phyloP scores from a whole-genome alignment of 1,140 invertebrate genomes.

The Musca domestica region DNA sequence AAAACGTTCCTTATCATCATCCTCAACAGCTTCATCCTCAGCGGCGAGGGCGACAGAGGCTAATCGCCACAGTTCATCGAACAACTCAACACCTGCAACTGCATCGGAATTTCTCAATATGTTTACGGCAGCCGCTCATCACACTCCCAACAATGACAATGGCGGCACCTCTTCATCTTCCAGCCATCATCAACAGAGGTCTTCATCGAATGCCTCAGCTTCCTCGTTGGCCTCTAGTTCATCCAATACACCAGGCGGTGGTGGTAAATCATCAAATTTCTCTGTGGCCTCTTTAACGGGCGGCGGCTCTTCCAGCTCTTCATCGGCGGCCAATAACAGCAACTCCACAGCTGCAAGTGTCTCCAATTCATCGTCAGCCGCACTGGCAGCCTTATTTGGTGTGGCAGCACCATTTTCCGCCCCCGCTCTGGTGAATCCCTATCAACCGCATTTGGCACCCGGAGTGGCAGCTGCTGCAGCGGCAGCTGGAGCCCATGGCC shows the following conservation, averaged over 20 bases:
- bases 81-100: conserved; percentile 6
- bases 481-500: conserved; percentile 36
- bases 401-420: conserved; percentile 29
- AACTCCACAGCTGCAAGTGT: conserved; percentile 34
- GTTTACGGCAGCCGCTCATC: conserved; percentile 13
- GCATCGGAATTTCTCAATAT: not conserved
- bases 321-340: conserved; percentile 32
- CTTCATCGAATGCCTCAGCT: conserved; percentile 27
- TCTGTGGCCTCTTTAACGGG: conserved; percentile 35
- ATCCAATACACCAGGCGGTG: conserved; percentile 36
- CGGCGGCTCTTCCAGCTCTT: conserved; percentile 31
- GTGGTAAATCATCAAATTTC: conserved; percentile 38
- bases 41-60: not conserved
- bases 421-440: conserved; percentile 26
- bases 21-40: not conserved
- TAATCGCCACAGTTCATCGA: not conserved
- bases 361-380: conserved; percentile 14
- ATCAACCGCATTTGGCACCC: conserved; percentile 36
- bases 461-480: conserved; percentile 36
- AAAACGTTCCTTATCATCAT: conserved; percentile 4
- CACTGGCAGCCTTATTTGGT: conserved; percentile 25
- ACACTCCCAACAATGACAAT: not conserved
- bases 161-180: not conserved
- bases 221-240: conserved; percentile 26
- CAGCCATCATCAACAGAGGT: conserved; percentile 18